These are phyloP conservation scores for Mantis religiosa DNA, from an alignment of 2,888 invertebrate genomes.

Conservation along the genomic window DNA sequence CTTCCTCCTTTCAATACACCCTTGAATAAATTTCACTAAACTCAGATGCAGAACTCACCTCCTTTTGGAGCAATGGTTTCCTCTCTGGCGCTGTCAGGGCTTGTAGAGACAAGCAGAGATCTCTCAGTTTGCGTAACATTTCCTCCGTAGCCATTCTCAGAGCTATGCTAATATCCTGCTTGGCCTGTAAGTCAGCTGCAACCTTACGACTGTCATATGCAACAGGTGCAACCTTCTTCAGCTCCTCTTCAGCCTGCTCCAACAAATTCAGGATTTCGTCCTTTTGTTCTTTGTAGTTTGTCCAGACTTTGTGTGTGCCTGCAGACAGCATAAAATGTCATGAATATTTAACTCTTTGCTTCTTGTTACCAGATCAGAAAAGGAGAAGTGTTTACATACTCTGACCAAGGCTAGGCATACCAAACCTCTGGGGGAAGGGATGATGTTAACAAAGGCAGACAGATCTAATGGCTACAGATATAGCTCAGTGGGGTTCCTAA, in stretches of 20 bases:
- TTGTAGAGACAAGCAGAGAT: constrained; percentile 65
- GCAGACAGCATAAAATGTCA: constrained; percentile 21
- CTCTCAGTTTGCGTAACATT: constrained; percentile 68
- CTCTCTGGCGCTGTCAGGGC: constrained; percentile 64
- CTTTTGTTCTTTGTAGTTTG: constrained; percentile 79
- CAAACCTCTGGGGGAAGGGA: too few species aligned
- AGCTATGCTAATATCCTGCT: constrained; percentile 72
- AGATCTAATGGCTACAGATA: too few species aligned
- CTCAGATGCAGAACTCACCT: constrained; percentile 42
- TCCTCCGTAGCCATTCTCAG: constrained; percentile 77
- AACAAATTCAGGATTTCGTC: constrained; percentile 74
- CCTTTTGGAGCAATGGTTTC: constrained; percentile 68
- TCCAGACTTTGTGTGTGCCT: constrained; percentile 77
- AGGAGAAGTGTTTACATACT: too few species aligned
- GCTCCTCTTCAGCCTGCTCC: constrained; percentile 75
- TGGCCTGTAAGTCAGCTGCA: constrained; percentile 71
- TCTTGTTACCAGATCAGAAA: too few species aligned
- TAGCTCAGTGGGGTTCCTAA: too few species aligned
- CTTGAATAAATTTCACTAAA: too few species aligned
- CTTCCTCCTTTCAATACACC: too few species aligned
- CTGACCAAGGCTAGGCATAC: too few species aligned
- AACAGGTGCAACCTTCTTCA: constrained; percentile 59
- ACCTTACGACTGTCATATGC: constrained; percentile 69
- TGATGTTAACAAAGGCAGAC: too few species aligned
- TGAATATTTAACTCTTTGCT: too few species aligned